Percentiles rank a stretch among this genome's conserved stretches.
phyloP scores from a whole-genome alignment of 2,113 vertebrate genomes.

The Macroglossus sobrinus region DNA sequence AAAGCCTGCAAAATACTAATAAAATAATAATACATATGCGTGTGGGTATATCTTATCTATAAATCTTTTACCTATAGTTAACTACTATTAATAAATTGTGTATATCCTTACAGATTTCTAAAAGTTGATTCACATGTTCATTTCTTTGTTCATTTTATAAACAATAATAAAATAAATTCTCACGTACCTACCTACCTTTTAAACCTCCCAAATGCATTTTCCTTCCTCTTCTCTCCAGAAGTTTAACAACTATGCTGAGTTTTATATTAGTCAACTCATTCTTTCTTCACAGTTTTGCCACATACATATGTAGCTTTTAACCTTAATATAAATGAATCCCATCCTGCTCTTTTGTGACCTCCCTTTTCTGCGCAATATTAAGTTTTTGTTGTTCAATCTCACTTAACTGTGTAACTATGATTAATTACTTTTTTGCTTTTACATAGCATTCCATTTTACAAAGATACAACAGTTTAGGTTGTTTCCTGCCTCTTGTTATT shows the following conservation, averaged over 20 bases:
- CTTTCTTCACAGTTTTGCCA: background rate
- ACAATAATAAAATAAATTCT: background rate
- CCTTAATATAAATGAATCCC: background rate
- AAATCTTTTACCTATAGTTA: background rate
- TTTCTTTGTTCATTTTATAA: background rate
- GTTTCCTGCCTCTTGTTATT: background rate
- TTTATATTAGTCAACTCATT: background rate
- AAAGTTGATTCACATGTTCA: background rate
- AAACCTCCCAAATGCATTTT: background rate
- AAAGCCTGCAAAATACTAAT: background rate
- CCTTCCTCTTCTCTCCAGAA: background rate
- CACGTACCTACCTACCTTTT: background rate
- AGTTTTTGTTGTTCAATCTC: background rate
- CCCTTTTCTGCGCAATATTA: background rate
- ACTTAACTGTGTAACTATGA: background rate
- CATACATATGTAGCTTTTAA: background rate
- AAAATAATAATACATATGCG: background rate
- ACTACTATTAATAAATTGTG: background rate
- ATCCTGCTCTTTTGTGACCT: background rate
- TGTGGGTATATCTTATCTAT: background rate
- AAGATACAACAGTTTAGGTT: background rate
- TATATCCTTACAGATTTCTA: background rate
- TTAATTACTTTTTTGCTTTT: background rate
- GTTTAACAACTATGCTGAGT: background rate
- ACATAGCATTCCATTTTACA: background rate